Conservation (phyloP, 2,888 invertebrate genomes). For the Cheilosia impressa region DNA sequence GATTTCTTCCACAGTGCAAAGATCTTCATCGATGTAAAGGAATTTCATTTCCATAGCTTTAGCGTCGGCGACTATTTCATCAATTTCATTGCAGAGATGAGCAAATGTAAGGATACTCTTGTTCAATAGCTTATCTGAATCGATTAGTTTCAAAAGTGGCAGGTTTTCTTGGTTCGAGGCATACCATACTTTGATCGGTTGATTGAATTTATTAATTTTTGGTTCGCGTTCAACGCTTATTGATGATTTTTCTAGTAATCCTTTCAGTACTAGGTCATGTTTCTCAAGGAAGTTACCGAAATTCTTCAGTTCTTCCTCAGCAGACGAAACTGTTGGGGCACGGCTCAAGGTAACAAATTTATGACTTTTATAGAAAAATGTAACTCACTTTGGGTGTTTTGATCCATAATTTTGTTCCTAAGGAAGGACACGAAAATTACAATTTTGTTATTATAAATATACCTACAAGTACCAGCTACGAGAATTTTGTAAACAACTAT, state of each 20-base stretch:
- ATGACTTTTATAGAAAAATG: background rate
- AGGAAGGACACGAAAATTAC: background rate
- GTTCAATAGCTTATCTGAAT: constrained; percentile 91
- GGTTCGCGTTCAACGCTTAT: constrained; percentile 9
- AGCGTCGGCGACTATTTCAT: constrained; percentile 88
- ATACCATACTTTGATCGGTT: constrained; percentile 77
- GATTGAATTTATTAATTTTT: constrained; percentile 59
- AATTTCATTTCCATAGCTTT: constrained; percentile 85
- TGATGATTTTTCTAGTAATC: constrained; percentile 73
- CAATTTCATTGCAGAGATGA: constrained; percentile 91
- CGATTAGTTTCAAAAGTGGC: constrained; percentile 88
- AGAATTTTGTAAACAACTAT: constrained; percentile 37
- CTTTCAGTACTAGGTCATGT: constrained; percentile 78
- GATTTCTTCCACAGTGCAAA: constrained; percentile 61
- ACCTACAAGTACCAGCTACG: too few species aligned
- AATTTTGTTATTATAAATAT: background rate
- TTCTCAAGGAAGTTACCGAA: constrained; percentile 80
- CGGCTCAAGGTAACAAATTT: background rate
- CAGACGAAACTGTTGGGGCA: constrained; percentile 77
- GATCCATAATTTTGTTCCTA: constrained; percentile 51
- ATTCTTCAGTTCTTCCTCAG: constrained; percentile 81
- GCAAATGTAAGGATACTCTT: constrained; percentile 92
- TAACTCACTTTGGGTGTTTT: constrained; percentile 57
- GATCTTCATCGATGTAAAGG: constrained; percentile 80
- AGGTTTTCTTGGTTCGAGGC: constrained; percentile 85